phyloP scores from a whole-genome alignment of 1,140 invertebrate species.

The Cotesia chilonis region DNA sequence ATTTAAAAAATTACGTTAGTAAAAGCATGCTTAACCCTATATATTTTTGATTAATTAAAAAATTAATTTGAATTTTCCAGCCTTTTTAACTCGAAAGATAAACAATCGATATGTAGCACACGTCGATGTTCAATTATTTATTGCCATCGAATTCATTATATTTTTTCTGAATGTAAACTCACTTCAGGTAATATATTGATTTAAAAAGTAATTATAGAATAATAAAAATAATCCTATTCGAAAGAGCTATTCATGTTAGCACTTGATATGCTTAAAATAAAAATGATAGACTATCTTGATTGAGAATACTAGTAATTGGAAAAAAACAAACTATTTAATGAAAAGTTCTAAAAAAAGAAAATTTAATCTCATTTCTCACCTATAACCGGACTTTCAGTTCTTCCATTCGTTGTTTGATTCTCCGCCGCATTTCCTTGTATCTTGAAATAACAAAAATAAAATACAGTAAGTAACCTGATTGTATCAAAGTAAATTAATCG shows the following conservation, averaged over 20 bases:
- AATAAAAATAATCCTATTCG: neutral
- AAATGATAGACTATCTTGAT: slow-evolving; percentile 17
- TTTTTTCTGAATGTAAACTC: neutral
- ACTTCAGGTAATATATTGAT: neutral
- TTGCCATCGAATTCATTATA: neutral
- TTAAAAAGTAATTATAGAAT: neutral
- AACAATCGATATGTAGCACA: too few species aligned
- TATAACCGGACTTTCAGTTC: slow-evolving; percentile 75
- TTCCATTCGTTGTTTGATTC: slow-evolving; percentile 77
- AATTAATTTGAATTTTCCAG: too few species aligned
- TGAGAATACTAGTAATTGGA: neutral
- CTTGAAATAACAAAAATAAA: slow-evolving; percentile 58
- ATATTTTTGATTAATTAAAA: too few species aligned
- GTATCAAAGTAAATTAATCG: slow-evolving; percentile 7
- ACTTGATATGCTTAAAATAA: neutral
- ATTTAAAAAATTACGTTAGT: too few species aligned
- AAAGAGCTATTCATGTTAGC: neutral
- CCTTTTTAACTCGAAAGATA: too few species aligned
- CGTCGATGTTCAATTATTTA: too few species aligned
- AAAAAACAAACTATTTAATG: slow-evolving; percentile 26
- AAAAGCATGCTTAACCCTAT: too few species aligned
- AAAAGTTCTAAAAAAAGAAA: slow-evolving; percentile 42
- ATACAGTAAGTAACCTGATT: slow-evolving; percentile 29
- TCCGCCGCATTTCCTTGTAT: slow-evolving; percentile 72
- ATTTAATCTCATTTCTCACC: slow-evolving; percentile 37